Conservation (phyloP, 1,140 invertebrate species). For the Trachymyrmex cornetzi region DNA sequence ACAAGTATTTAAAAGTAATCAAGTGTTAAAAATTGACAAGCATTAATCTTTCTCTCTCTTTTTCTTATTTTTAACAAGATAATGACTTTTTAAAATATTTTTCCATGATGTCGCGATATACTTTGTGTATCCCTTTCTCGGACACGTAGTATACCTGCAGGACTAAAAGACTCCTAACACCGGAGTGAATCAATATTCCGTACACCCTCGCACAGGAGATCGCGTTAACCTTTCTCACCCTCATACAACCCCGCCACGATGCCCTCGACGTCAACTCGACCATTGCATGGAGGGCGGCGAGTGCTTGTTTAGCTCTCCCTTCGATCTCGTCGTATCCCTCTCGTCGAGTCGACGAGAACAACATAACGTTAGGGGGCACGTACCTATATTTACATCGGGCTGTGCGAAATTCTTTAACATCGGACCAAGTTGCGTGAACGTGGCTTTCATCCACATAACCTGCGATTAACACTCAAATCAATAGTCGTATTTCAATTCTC, state of each 20-base stretch:
- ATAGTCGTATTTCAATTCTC: neutral
- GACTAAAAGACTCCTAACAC: conserved; percentile 61
- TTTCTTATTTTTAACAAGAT: neutral
- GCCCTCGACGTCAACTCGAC: conserved; percentile 51
- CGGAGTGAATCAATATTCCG: conserved; percentile 68
- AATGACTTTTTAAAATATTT: conserved; percentile 29
- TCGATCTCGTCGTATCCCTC: conserved; percentile 9
- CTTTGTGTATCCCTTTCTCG: conserved; percentile 18
- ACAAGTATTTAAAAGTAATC: conserved; percentile 15
- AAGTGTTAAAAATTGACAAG: neutral
- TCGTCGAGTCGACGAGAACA: conserved; percentile 26
- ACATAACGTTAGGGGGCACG: conserved; percentile 26
- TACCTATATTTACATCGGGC: conserved; percentile 31
- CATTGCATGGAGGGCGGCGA: conserved; percentile 29
- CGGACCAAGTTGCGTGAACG: neutral
- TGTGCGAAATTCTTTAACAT: conserved; percentile 43
- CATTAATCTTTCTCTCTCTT: neutral
- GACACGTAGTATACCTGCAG: conserved; percentile 21
- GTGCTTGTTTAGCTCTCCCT: conserved; percentile 56
- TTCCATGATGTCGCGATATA: neutral
- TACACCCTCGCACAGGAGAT: conserved; percentile 49
- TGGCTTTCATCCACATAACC: neutral
- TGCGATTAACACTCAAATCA: conserved; percentile 19
- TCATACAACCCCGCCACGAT: conserved; percentile 24
- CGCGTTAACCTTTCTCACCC: conserved; percentile 62